A percentile compares a stretch with the other conserved stretches of the same genome.
These are phyloP conservation scores for Musca domestica DNA, from an alignment of 1,140 invertebrate species.

Conservation along the genomic window DNA sequence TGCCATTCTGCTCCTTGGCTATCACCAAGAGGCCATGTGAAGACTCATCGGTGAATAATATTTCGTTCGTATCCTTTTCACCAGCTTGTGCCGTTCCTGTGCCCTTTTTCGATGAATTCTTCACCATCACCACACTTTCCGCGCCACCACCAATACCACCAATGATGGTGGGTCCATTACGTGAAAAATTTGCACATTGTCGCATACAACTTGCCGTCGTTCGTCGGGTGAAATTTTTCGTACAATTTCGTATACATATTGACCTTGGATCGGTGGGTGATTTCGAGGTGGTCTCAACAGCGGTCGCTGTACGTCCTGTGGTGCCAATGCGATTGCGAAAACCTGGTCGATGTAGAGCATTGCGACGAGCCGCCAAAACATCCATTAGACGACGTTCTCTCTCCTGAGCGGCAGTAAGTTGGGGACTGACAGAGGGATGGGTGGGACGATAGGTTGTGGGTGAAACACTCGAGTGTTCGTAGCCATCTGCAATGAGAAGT, in stretches of 20 bases:
- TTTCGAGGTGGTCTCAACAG: conserved; percentile 45
- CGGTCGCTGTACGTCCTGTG: conserved; percentile 41
- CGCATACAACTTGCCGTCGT: conserved; percentile 52
- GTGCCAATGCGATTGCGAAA: conserved; percentile 52
- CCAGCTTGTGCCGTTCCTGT: conserved; percentile 9
- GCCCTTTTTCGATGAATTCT: conserved; percentile 2
- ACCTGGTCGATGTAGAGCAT: conserved; percentile 52
- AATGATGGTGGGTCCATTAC: conserved; percentile 29
- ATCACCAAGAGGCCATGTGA: conserved; percentile 49
- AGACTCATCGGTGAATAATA: conserved; percentile 50
- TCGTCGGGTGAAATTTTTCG: conserved; percentile 51
- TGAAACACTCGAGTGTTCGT: conserved; percentile 33
- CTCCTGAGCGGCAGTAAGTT: conserved; percentile 38
- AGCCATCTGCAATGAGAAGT: conserved; percentile 34
- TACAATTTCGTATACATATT: conserved; percentile 50
- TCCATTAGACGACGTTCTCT: conserved; percentile 58
- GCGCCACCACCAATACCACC: neutral
- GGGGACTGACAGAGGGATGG: conserved; percentile 36
- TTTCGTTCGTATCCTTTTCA: conserved; percentile 49
- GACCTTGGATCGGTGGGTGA: conserved; percentile 43
- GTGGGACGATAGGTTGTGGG: conserved; percentile 43
- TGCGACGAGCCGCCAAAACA: conserved; percentile 57
- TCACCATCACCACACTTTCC: conserved; percentile 6
- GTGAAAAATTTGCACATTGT: conserved; percentile 46
- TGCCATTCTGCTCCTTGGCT: conserved; percentile 49